A percentile compares a stretch with the other conserved stretches of the same genome.
Evolutionary conservation across 2,888 invertebrate species (phyloP).

Genomic region (Melanophora roralis): DNA sequence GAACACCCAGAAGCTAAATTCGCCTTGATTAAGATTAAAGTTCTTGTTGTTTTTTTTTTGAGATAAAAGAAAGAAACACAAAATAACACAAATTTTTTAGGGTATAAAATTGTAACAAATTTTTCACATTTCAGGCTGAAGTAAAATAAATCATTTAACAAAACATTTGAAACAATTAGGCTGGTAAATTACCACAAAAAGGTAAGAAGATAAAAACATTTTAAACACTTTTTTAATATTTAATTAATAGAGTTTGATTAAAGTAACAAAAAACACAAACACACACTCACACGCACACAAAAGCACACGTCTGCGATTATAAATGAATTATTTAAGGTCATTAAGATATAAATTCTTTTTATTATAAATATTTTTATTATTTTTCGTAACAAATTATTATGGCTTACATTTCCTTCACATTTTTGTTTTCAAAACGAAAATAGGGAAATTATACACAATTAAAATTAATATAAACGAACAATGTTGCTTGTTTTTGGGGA

Average conservation of each 20-base stretch:
- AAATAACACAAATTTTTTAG: slow-evolving; percentile 11
- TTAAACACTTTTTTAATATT: neutral
- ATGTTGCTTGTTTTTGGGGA: neutral
- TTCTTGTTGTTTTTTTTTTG: slow-evolving; percentile 37
- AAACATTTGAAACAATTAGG: slow-evolving; percentile 31
- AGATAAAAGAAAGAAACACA: neutral
- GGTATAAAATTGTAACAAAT: slow-evolving; percentile 42
- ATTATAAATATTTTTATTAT: slow-evolving; percentile 23
- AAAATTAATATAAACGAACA: slow-evolving; percentile 6
- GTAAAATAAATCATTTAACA: slow-evolving; percentile 34
- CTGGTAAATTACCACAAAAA: neutral
- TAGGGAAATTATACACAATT: slow-evolving; percentile 57
- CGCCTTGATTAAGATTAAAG: slow-evolving; percentile 32
- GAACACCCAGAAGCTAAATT: slow-evolving; percentile 59
- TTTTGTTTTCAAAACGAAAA: neutral
- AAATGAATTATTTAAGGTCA: slow-evolving; percentile 61
- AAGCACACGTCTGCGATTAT: slow-evolving; percentile 67
- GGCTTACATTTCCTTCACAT: neutral
- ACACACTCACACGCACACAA: slow-evolving; percentile 72
- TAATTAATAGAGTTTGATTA: slow-evolving; percentile 37
- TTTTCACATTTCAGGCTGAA: slow-evolving; percentile 12
- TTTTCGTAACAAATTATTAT: neutral
- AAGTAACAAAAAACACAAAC: slow-evolving; percentile 69
- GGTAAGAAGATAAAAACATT: neutral
- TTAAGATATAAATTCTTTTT: slow-evolving; percentile 23